Conservation (phyloP, 2,113 vertebrate species). For the Mustela nigripes region DNA sequence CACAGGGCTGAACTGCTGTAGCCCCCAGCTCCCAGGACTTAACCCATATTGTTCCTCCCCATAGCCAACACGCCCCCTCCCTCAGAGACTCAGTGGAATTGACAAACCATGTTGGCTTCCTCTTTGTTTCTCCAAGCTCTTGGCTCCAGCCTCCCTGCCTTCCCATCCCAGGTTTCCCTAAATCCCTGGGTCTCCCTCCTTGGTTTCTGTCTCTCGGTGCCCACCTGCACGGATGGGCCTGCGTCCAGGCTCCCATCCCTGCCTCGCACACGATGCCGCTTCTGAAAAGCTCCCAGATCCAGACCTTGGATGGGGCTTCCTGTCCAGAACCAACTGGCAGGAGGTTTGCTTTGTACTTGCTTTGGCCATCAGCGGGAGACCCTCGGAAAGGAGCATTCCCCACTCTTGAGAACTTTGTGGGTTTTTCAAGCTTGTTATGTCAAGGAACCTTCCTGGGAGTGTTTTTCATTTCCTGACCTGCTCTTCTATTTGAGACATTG, state of each 20-base stretch:
- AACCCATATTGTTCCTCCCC: background rate
- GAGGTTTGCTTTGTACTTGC: conserved; percentile 75
- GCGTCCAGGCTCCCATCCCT: conserved; percentile 75
- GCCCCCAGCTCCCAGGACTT: conserved; percentile 26
- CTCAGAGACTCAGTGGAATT: conserved; percentile 85
- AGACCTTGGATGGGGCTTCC: conserved; percentile 64
- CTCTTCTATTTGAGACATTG: conserved; percentile 54
- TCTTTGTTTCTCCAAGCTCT: conserved; percentile 78
- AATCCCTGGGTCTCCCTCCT: conserved; percentile 47
- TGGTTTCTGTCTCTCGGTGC: conserved; percentile 53
- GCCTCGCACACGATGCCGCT: conserved; percentile 81
- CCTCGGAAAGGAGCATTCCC: conserved; percentile 36
- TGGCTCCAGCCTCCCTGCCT: conserved; percentile 76
- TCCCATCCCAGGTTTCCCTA: conserved; percentile 55
- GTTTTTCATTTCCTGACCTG: conserved; percentile 62
- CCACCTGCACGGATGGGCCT: conserved; percentile 71
- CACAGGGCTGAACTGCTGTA: background rate
- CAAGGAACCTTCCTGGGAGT: conserved; percentile 46
- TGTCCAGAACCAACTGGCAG: conserved; percentile 63
- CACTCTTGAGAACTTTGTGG: conserved; percentile 78
- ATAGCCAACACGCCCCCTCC: background rate
- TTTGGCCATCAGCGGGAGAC: conserved; percentile 64
- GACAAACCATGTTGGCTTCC: conserved; percentile 82
- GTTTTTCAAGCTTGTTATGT: conserved; percentile 71
- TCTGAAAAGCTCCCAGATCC: conserved; percentile 73